A percentile compares a stretch with the other conserved stretches of the same genome.
phyloP scores from a whole-genome alignment of 2,888 invertebrate species.

The Pyrrhosoma nymphula region DNA sequence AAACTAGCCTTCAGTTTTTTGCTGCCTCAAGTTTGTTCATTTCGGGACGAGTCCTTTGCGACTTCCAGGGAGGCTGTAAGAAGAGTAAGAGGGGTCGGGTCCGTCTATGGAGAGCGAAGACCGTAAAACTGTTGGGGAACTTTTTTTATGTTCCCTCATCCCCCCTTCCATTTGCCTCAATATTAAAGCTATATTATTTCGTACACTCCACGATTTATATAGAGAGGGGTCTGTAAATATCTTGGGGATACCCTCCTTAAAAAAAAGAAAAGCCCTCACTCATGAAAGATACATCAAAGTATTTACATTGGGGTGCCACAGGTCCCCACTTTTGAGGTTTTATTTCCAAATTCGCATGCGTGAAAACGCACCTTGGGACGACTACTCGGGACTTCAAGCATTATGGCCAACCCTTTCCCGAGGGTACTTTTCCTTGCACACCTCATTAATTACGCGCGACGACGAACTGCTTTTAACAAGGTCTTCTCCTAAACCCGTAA shows the following conservation, averaged over 20 bases:
- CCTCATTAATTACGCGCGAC: not conserved
- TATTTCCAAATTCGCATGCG: not conserved
- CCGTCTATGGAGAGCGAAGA: not conserved
- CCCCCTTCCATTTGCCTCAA: not conserved
- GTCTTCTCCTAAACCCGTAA: not conserved
- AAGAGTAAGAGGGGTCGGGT: not conserved
- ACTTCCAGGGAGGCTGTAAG: not conserved
- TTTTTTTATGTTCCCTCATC: not conserved
- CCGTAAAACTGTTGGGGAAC: not conserved
- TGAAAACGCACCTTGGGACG: not conserved
- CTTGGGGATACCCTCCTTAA: not conserved
- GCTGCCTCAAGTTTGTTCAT: not conserved
- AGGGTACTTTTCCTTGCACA: not conserved
- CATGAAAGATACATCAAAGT: not conserved
- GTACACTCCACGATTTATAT: not conserved
- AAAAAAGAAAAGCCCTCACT: not conserved
- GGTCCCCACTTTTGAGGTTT: not conserved
- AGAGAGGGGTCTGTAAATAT: not conserved
- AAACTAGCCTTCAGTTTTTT: not conserved
- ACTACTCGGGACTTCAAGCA: not conserved
- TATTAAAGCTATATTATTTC: not conserved
- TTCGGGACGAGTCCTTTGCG: not conserved
- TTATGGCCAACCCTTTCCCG: not conserved
- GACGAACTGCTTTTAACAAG: slow-evolving; percentile 28
- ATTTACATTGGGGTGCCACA: not conserved